Base-by-base conservation (phyloP, 2,113 vertebrate species). In the Phylloscopus whistleri region DNA sequence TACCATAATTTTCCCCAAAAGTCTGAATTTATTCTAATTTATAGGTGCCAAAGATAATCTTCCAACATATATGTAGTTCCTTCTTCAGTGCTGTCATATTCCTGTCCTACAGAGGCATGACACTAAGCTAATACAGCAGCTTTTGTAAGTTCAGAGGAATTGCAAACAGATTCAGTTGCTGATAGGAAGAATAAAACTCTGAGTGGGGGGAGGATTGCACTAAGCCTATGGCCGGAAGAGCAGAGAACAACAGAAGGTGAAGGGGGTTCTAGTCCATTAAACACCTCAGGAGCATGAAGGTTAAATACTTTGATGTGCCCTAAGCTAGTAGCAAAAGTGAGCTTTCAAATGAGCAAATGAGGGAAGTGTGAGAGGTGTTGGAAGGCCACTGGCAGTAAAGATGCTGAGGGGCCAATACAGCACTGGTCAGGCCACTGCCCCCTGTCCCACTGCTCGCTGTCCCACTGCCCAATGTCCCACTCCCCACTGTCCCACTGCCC, bases 401-500 rank as follows among this genome's bases (percentile, higher is more conserved):
- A 20, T 4, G 23, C 20, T 0, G 0, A 35, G 33, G 30, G 19
- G 19, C 0, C 1, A 55, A 5, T 10, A 23, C 2, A 0, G 5
- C 0, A 0, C 31, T 39, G 59, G 11, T 7, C 31, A 26, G 30
- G 8, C 11, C 10, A 6, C 39, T 77, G 64, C 10, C 33, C 8
- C 1, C 15, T 49, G 16, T 33, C 35, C 39, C 13, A 3, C 20
- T 68, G 62, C 60, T 12, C 7, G 0, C 9, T 37, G n/a, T 31
- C 28, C 35, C 35, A 23, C 67, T 11, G 21, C 8, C 31, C 2
- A 1, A 1, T 35, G 15, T 18, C 11, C 41, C 2, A 2, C 37
- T 76, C 44, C 39, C 48, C 5, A 0, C 5, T 22, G 24, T 13
- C 16, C 52, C 17, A 24, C 46, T 60, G 63, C 52, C 16, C 7